Evolutionary conservation across 2,797 vertebrate genomes (phyloP), one percentile per base, ranked within the genome.

Genomic region (Taenioides sp.): DNA sequence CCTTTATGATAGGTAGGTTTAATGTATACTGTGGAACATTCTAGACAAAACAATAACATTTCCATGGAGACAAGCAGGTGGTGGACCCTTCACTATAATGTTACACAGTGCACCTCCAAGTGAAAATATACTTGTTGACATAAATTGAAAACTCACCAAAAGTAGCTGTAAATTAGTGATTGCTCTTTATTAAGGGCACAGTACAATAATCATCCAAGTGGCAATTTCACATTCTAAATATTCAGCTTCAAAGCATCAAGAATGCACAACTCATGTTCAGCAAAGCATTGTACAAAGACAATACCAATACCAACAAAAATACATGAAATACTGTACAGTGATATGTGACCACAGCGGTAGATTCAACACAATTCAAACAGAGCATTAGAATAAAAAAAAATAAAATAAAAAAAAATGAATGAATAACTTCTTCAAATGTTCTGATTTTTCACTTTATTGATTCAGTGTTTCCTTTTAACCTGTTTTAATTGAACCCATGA

Each of bases 151-250:
- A 37, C 34, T 37, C 34, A 1, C 34, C 34, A 37, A 37, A 10
- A 16, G 61, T 63, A 6, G 55, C 47, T 69, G 34, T 12, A 40
- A 69, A 31, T n/a, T 2, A 63, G 71, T 72, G 59, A 40, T 16
- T 70, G 37, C n/a, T 67, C 59, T 80, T 84, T 81, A 84, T 76
- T 83, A 14, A 54, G 71, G 28, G 22, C 47, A 74, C 71, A 22
- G 65, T 58, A 78, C 73, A 78, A 70, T 60, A 67, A 43, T 69
- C 40, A 64, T 76, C 66, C n/a, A 6, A 49, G 71, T 40, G 40
- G n/a, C 16, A 49, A n/a, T 50, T 55, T 59, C 69, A 74, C 69
- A 60, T 72, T 76, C 69, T 72, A 37, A 67, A 70, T 69, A 31
- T 5, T 22, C 50, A 70, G 7, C 57, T 52, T 74, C 58, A 73